Evolutionary conservation across 2,797 vertebrate species (phyloP).

Genomic region (Rhinella marina): DNA sequence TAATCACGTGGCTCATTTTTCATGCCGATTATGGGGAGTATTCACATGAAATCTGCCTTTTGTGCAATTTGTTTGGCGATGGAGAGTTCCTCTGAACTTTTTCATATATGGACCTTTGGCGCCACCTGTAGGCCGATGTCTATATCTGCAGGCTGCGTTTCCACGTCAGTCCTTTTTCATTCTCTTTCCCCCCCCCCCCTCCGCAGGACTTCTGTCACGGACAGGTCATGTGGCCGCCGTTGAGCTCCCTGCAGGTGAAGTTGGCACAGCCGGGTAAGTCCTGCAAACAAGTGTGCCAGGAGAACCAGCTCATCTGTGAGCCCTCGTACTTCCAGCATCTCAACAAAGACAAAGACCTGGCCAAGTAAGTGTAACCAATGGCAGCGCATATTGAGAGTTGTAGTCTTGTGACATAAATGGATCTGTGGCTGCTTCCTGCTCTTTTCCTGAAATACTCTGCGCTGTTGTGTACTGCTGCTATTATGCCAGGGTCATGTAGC

Average conservation of each 20-base stretch:
- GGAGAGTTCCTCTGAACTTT: background rate
- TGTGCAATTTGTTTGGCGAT: too few species aligned
- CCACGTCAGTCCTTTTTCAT: background rate
- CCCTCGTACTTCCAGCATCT: slow-evolving; percentile 98
- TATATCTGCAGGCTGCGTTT: background rate
- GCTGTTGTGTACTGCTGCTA: background rate
- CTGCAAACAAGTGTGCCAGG: slow-evolving; percentile 97
- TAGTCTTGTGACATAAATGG: background rate
- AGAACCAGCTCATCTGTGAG: slow-evolving; percentile 95
- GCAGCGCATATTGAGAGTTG: background rate
- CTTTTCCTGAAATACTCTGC: background rate
- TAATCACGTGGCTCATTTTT: too few species aligned
- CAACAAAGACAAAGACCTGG: slow-evolving; percentile 94
- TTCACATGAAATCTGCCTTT: too few species aligned
- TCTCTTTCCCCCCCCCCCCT: slow-evolving; percentile 59
- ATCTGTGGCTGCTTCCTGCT: background rate
- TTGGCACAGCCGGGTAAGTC: slow-evolving; percentile 86
- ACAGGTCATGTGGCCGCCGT: slow-evolving; percentile 98
- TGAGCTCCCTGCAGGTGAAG: slow-evolving; percentile 90
- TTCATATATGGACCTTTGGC: background rate
- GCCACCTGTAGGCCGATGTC: background rate
- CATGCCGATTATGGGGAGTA: too few species aligned
- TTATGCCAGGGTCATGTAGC: too few species aligned
- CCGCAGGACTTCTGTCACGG: slow-evolving; percentile 96
- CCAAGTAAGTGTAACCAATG: slow-evolving; percentile 76